Evolutionary conservation across 2,888 invertebrate genomes (phyloP).

Genomic region (Ectropis crepuscularia): DNA sequence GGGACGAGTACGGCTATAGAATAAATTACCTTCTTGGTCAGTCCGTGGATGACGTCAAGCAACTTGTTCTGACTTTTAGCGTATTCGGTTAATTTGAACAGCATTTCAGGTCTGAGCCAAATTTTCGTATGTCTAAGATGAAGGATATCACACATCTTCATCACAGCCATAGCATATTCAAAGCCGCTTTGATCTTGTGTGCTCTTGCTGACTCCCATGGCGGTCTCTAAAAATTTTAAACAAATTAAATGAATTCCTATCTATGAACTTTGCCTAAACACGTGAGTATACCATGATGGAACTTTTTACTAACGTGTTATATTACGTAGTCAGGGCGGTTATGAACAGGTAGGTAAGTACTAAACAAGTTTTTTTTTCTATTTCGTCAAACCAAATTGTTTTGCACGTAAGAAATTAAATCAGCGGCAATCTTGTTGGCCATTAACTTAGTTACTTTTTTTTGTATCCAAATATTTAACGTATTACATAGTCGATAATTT

Average conservation of each 20-base stretch:
- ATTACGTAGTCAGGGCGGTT: neutral
- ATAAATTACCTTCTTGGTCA: constrained; percentile 88
- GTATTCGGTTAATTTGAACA: constrained; percentile 91
- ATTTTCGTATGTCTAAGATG: constrained; percentile 92
- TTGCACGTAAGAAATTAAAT: too few species aligned
- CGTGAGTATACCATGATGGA: neutral
- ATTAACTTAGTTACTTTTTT: neutral
- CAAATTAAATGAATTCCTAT: neutral
- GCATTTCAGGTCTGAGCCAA: constrained; percentile 90
- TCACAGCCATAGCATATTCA: constrained; percentile 94
- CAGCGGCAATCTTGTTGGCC: too few species aligned
- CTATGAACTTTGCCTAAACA: neutral
- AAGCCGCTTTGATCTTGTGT: constrained; percentile 93
- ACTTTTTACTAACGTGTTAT: neutral
- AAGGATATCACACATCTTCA: constrained; percentile 95
- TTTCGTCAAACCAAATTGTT: too few species aligned
- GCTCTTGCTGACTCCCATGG: constrained; percentile 94
- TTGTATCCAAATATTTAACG: neutral
- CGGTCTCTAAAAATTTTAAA: constrained; percentile 87
- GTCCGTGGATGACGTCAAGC: constrained; percentile 90
- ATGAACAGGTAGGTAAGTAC: neutral
- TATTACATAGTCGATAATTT: constrained; percentile 9
- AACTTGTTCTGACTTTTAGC: constrained; percentile 90
- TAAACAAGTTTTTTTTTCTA: neutral
- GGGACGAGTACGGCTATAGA: constrained; percentile 12